Conservation (phyloP, 2,113 vertebrate genomes). For the Gallinago undulata region DNA sequence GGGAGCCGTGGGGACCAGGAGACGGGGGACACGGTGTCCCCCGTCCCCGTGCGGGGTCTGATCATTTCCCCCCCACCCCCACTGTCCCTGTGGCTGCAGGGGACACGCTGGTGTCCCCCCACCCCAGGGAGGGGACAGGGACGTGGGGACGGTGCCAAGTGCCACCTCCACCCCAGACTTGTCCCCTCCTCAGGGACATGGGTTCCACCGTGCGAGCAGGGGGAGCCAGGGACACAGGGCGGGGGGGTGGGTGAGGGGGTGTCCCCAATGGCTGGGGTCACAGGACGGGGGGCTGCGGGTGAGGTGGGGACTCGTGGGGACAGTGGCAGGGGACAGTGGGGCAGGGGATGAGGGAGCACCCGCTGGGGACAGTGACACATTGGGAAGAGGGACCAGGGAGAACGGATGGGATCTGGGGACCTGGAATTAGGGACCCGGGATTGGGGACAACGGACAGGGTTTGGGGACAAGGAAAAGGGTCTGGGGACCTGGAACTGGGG, state of each 20-base stretch:
- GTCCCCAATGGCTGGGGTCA: neutral
- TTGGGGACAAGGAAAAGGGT: neutral
- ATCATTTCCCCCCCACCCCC: rapidly evolving
- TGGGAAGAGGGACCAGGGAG: neutral
- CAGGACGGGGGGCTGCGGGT: neutral
- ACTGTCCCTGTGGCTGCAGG: neutral
- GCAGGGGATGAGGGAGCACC: neutral
- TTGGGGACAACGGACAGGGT: neutral
- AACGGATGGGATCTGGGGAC: no score
- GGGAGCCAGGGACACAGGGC: neutral
- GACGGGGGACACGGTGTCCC: rapidly evolving
- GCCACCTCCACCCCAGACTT: neutral
- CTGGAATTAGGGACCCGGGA: neutral
- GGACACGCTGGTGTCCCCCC: neutral
- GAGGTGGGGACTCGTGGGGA: neutral
- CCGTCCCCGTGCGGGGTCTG: neutral
- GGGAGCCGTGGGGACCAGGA: neutral
- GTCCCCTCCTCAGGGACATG: neutral
- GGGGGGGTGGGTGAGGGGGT: neutral
- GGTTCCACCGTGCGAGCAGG: neutral
- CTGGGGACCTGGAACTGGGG: no score
- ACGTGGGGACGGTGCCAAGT: rapidly evolving
- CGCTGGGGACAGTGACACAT: neutral
- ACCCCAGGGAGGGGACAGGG: neutral
- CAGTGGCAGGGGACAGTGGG: neutral